phyloP scores from a whole-genome alignment of 2,797 vertebrate genomes.

The Hydrophis major region DNA sequence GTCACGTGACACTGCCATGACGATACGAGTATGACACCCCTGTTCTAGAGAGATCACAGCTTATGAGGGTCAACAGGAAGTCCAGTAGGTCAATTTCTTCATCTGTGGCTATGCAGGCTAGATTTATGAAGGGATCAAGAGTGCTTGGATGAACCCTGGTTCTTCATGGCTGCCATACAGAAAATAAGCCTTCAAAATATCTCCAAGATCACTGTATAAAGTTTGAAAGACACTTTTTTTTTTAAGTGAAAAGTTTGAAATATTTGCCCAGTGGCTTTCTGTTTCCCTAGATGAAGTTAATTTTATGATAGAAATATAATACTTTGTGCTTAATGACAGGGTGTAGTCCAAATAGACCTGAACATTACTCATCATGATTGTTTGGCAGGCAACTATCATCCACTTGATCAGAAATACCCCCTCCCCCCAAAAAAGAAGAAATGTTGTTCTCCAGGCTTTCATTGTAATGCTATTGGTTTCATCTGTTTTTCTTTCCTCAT shows the following conservation, averaged over 20 bases:
- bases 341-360: neutral
- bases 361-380: neutral
- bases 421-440: too few species aligned
- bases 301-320: neutral
- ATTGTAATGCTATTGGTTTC: neutral
- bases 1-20: too few species aligned
- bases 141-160: neutral
- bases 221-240: neutral
- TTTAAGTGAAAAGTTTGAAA: neutral
- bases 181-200: neutral
- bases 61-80: too few species aligned
- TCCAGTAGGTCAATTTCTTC: neutral
- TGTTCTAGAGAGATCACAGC: neutral
- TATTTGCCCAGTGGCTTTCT: neutral
- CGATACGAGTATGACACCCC: too few species aligned
- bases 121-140: neutral
- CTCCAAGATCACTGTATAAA: neutral
- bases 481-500: accelerated
- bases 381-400: neutral
- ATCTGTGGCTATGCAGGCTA: neutral
- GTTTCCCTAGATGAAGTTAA: neutral
- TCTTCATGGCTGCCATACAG: neutral
- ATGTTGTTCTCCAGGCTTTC: neutral
- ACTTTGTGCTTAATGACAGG: neutral
- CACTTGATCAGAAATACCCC: neutral